Evolutionary conservation across 1,140 invertebrate genomes (phyloP).

Genomic region (Belonocnema kinseyi): DNA sequence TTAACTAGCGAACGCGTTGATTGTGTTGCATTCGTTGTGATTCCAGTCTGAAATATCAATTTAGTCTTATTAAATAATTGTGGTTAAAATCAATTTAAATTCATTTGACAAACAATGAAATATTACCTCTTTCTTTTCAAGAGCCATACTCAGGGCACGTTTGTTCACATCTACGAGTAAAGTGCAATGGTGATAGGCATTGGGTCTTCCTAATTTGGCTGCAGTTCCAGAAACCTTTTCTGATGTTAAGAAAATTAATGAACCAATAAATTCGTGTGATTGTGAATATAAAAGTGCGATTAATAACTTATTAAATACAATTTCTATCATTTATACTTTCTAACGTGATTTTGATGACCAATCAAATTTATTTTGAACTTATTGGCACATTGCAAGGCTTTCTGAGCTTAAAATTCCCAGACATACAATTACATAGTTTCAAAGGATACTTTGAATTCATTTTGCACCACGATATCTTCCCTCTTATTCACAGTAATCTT

Average conservation of each 20-base stretch:
- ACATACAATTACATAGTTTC: not conserved
- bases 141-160: slow-evolving; percentile 79
- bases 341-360: too few relatives aligned
- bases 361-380: not conserved
- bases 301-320: not conserved
- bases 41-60: slow-evolving; percentile 74
- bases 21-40: slow-evolving; percentile 87
- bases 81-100: not conserved
- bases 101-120: slow-evolving; percentile 10
- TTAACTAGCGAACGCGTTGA: slow-evolving; percentile 87
- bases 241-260: slow-evolving; percentile 36
- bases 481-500: slow-evolving; percentile 84
- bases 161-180: slow-evolving; percentile 90
- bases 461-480: slow-evolving; percentile 89
- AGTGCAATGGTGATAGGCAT: slow-evolving; percentile 97
- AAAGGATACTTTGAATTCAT: slow-evolving; percentile 85
- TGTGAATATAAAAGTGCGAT: not conserved
- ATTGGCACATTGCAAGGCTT: too few relatives aligned
- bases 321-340: too few relatives aligned
- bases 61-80: slow-evolving; percentile 39
- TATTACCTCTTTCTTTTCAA: slow-evolving; percentile 83
- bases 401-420: too few relatives aligned
- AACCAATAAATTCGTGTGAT: not conserved
- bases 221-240: slow-evolving; percentile 92
- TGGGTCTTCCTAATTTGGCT: slow-evolving; percentile 88